Base-by-base conservation (phyloP, 2,113 vertebrate genomes). In the Copsychus sechellarum region DNA sequence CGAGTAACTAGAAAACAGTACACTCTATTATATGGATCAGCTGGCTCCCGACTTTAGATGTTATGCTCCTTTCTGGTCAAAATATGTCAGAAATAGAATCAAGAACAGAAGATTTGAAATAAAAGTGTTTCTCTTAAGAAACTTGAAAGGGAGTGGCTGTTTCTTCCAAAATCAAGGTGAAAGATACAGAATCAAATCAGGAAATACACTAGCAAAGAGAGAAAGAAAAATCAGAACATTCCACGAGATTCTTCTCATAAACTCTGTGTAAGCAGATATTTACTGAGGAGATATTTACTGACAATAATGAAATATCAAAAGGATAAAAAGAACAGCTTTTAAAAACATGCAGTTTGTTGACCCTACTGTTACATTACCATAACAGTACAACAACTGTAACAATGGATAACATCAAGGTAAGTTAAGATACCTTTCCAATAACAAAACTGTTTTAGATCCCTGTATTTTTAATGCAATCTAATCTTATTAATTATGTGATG, bases 361-460 rank as follows among this genome's bases (percentile, higher is more conserved):
- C 62, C 11, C 19, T 64, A 58, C 11, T 12, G 18, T 65, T 53
- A 81, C 0, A 3, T 23, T 36, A 28, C 14, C 4, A 0, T 43
- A 79, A 65, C 6, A 69, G 25, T 36, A 81, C 23, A 23, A 45
- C 22, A 22, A 42, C 23, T 42, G 23, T 45, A 88, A 50, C 21
- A 72, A 83, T 6, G 12, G 12, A 34, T 28, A 66, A 23, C 10
- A 42, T 21, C 33, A 66, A 57, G 33, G 38, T 48, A 34, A 65
- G 20, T 22, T 26, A 95, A 80, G 28, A 83, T 21, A 28, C 6
- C 11, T 61, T 86, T 91, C 34, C 69, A 72, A 14, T 70, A 61
- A 67, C 1, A 0, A 56, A 90, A 42, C 1, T 48, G 15, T 38
- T 78, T 81, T 70, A 43, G 50, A 57, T 24, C 14, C 21, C 26